Base-by-base conservation (phyloP, 2,113 vertebrate species). In the Atlantisia rogersi region DNA sequence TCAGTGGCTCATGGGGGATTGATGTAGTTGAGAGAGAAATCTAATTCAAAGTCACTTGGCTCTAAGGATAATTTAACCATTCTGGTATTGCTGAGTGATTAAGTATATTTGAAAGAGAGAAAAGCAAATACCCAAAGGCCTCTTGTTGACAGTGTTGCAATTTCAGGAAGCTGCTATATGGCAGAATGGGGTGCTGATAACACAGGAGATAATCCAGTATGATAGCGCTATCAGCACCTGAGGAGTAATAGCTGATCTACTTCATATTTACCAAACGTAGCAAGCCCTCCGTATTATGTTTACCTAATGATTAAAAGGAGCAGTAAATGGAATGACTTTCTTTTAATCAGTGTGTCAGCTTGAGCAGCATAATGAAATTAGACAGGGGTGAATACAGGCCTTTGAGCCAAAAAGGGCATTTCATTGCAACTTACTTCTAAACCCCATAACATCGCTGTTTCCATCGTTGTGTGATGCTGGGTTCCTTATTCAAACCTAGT, bases 41-140 rank as follows among this genome's bases (percentile, higher is more conserved):
- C 64, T 39, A 42, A 85, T 59, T 83, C 93, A 96, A 95, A 94
- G 95, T 94, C 92, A 78, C 92, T 95, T 86, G 68, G 48, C 79
- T 81, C 68, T 64, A 14, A 70, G 90, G 88, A 26, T 89, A 88
- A 64, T 90, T 81, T 78, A 95, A 86, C 56, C 71, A 81, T 39
- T 46, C 68, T 35, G 68, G 46, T 52, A 59, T 37, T 94, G 73
- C 88, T 58, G 88, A 81, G 68, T 35, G 76, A 88, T 70, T 52
- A 56, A 39, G 79, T 56, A 29, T 83, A 12, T 83, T 77, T 93
- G 85, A 86, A 88, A 78, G 44, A 86, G 71, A 67, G 92, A 63
- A 94, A 90, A 88, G 82, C 87, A 95, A 96, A 97, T 39, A 94
- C 90, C 90, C 92, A 75, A 56, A 93, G 82, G 82, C 56, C 25